A percentile compares a stretch with the other conserved stretches of the same genome.
phyloP scores from a whole-genome alignment of 2,113 vertebrate species.

The Channa argus region DNA sequence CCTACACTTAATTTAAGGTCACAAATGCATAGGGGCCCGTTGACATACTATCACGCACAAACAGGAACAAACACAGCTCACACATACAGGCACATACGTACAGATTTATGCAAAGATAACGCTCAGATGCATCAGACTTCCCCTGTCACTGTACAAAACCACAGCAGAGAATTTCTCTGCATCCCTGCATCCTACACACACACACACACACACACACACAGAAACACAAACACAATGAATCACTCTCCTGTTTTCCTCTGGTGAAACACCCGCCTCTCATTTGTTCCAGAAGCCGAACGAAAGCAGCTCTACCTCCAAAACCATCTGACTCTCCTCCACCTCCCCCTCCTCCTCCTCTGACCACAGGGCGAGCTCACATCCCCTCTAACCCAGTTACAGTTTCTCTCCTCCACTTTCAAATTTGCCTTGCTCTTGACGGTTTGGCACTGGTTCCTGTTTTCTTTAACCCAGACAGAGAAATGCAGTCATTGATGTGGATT shows the following conservation, averaged over 20 bases:
- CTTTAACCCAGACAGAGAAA: background rate
- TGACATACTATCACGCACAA: background rate
- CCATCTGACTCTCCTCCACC: background rate
- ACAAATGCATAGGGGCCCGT: no score
- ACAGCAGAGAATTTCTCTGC: slow-evolving; percentile 26
- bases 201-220: slow-evolving; percentile 9
- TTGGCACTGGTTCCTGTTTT: background rate
- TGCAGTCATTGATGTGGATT: background rate
- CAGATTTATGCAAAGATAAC: slow-evolving; percentile 1
- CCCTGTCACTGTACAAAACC: slow-evolving; percentile 49
- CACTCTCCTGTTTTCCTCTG: slow-evolving; percentile 49
- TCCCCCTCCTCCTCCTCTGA: slow-evolving; percentile 10
- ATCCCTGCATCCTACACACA: slow-evolving; percentile 17
- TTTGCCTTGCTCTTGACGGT: slow-evolving; percentile 2
- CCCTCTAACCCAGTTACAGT: slow-evolving; percentile 43
- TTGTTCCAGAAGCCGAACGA: slow-evolving; percentile 60
- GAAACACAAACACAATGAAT: slow-evolving; percentile 58
- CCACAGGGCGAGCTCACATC: slow-evolving; percentile 26
- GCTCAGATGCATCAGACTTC: background rate
- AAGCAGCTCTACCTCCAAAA: slow-evolving; percentile 12
- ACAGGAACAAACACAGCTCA: background rate
- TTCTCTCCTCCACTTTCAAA: slow-evolving; percentile 6
- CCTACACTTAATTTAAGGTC: no score
- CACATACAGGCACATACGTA: background rate
- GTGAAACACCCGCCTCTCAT: slow-evolving; percentile 66